Evolutionary conservation across 2,888 invertebrate species (phyloP).

Genomic region (Chesias legatella): DNA sequence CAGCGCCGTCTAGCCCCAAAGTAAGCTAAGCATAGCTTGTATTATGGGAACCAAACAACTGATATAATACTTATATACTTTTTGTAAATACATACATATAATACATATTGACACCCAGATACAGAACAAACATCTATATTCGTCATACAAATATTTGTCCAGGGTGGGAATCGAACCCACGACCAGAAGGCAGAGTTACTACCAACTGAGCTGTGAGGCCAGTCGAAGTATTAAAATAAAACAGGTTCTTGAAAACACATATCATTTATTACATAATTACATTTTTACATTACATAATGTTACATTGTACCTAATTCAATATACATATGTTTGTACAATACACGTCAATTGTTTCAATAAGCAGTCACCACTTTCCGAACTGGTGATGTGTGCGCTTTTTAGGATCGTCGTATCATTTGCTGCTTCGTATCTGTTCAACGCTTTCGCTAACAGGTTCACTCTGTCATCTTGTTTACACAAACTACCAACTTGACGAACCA

Average conservation of each 20-base stretch:
- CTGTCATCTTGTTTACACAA: constrained; percentile 39
- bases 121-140: too few relatives aligned
- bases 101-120: too few relatives aligned
- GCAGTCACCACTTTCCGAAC: constrained; percentile 22
- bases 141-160: too few relatives aligned
- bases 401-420: constrained; percentile 47
- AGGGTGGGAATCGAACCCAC: too few relatives aligned
- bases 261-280: neutral
- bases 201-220: too few relatives aligned
- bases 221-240: too few relatives aligned
- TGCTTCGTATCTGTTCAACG: constrained; percentile 28
- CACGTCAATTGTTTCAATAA: constrained; percentile 42
- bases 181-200: too few relatives aligned
- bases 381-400: constrained; percentile 39
- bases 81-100: too few relatives aligned
- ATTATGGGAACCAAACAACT: too few relatives aligned
- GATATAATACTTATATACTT: too few relatives aligned
- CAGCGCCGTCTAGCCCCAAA: too few relatives aligned
- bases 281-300: constrained; percentile 7
- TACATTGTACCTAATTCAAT: neutral
- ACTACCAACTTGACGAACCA: constrained; percentile 45
- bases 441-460: constrained; percentile 46
- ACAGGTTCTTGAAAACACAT: neutral
- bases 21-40: too few relatives aligned
- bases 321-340: constrained; percentile 45